Conservation (phyloP, 2,888 invertebrate genomes). For the Frankliniella fusca region DNA sequence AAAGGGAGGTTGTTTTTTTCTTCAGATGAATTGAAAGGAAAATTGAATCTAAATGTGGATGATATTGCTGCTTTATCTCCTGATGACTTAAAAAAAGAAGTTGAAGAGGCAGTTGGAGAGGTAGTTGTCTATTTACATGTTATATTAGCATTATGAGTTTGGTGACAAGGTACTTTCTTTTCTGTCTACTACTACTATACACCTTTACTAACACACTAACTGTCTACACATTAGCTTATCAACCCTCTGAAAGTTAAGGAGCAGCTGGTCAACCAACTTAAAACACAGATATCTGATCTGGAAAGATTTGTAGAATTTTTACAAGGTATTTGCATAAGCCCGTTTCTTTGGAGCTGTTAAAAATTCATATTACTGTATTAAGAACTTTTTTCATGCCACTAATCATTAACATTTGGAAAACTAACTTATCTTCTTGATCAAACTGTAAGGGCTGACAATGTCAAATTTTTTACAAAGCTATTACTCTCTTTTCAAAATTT, state of each 20-base stretch:
- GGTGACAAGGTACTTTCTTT: too few relatives aligned
- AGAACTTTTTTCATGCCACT: slow-evolving; percentile 12
- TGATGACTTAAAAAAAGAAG: slow-evolving; percentile 81
- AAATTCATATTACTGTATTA: slow-evolving; percentile 28
- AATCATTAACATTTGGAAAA: slow-evolving; percentile 18
- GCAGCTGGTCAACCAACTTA: slow-evolving; percentile 89
- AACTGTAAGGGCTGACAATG: not conserved
- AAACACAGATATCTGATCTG: slow-evolving; percentile 94
- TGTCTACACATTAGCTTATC: slow-evolving; percentile 60
- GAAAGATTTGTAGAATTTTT: slow-evolving; percentile 94
- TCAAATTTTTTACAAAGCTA: not conserved
- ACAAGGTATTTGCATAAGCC: slow-evolving; percentile 58
- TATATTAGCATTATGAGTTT: too few relatives aligned
- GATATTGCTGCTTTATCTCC: slow-evolving; percentile 69
- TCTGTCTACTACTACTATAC: not conserved
- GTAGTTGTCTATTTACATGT: slow-evolving; percentile 43
- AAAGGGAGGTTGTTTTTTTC: not conserved
- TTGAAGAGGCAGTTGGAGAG: slow-evolving; percentile 84
- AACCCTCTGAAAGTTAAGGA: slow-evolving; percentile 94
- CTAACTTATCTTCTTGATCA: not conserved
- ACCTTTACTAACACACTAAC: slow-evolving; percentile 21
- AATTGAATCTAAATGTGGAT: slow-evolving; percentile 80
- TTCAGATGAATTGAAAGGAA: slow-evolving; percentile 72
- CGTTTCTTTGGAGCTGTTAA: not conserved
- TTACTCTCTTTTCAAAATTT: not conserved